These are phyloP conservation scores for Bilobella aurantiaca DNA, from an alignment of 1,140 invertebrate genomes.

Conservation along the genomic window DNA sequence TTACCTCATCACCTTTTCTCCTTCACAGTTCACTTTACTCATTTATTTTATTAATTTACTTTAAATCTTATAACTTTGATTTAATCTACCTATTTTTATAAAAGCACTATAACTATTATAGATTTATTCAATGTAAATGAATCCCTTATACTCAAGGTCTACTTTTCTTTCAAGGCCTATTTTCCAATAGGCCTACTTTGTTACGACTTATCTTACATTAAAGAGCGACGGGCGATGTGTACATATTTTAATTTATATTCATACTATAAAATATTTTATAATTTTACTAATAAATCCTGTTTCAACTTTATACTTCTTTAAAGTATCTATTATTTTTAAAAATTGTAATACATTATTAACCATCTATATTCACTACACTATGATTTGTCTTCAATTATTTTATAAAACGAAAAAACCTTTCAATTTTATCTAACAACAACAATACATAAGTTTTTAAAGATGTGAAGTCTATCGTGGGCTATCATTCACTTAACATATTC, in stretches of 20 bases:
- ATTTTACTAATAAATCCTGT: constrained; percentile 49
- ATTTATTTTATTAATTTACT: constrained; percentile 44
- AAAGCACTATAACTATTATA: constrained; percentile 39
- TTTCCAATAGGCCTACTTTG: constrained; percentile 60
- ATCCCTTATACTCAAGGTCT: constrained; percentile 46
- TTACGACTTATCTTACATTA: constrained; percentile 57
- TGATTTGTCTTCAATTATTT: constrained; percentile 48
- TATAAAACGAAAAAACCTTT: constrained; percentile 44
- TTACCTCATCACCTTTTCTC: constrained; percentile 39
- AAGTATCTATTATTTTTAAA: constrained; percentile 35
- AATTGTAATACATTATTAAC: constrained; percentile 45
- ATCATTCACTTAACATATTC: constrained; percentile 50
- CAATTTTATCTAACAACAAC: constrained; percentile 47
- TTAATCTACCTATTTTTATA: constrained; percentile 32
- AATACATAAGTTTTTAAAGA: constrained; percentile 47
- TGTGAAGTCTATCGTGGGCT: constrained; percentile 46
- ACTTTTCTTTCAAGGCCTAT: constrained; percentile 48
- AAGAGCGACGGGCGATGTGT: constrained; percentile 60
- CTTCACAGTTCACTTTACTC: constrained; percentile 26
- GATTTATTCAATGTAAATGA: constrained; percentile 47
- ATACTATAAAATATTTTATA: constrained; percentile 37
- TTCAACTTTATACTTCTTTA: constrained; percentile 40
- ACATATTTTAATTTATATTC: constrained; percentile 45
- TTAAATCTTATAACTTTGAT: constrained; percentile 42
- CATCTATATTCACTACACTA: constrained; percentile 48